Percentiles rank a stretch among this genome's conserved stretches.
Evolutionary conservation across 2,888 invertebrate species (phyloP).

Genomic region (Polymixis lichenea): DNA sequence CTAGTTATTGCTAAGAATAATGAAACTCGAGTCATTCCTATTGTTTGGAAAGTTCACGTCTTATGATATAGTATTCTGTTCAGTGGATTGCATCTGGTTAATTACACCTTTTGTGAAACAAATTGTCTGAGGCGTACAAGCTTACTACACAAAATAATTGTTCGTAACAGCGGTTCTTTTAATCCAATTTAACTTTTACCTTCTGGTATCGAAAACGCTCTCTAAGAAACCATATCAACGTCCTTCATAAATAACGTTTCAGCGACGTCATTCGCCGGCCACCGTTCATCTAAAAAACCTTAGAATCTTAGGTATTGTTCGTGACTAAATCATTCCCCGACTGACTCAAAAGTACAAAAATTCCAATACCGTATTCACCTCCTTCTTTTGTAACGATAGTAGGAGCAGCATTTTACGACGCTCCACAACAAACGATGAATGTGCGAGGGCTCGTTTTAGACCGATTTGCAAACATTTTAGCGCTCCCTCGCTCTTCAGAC

Average conservation of each 20-base stretch:
- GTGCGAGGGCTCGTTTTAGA: constrained; percentile 15
- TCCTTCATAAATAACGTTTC: too few species aligned
- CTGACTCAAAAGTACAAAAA: background rate
- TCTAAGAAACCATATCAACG: too few species aligned
- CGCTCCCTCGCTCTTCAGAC: constrained; percentile 9
- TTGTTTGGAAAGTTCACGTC: background rate
- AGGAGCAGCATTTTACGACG: constrained; percentile 26
- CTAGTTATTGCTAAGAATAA: background rate
- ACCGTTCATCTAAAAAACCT: too few species aligned
- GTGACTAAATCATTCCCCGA: background rate
- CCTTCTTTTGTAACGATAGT: constrained; percentile 3
- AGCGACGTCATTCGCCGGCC: too few species aligned
- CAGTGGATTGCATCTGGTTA: background rate
- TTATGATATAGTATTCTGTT: too few species aligned
- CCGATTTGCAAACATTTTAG: constrained; percentile 33
- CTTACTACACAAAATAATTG: too few species aligned
- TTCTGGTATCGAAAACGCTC: too few species aligned
- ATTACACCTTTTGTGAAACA: background rate
- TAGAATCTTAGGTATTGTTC: background rate
- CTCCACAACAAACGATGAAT: constrained; percentile 37
- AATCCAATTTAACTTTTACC: too few species aligned
- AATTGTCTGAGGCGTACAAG: background rate
- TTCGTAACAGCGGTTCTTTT: too few species aligned
- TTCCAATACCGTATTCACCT: background rate
- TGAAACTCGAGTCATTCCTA: background rate